Conservation (phyloP, 2,113 vertebrate species). For the Picathartes gymnocephalus region DNA sequence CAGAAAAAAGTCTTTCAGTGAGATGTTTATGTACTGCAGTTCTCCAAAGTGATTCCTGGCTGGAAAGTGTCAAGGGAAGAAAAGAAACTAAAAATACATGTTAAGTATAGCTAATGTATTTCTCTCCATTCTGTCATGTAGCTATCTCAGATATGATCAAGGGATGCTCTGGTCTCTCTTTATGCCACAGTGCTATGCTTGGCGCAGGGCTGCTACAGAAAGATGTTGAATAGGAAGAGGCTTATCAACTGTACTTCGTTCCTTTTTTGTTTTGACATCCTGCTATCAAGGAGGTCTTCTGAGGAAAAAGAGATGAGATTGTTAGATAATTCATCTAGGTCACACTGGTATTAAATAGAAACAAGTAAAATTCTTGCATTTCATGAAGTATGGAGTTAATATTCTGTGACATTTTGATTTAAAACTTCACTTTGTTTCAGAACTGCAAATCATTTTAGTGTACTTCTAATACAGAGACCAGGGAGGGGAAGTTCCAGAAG, state of each 20-base stretch:
- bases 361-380: neutral
- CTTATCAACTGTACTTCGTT: neutral
- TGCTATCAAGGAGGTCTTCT: neutral
- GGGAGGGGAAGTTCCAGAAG: neutral
- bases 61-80: neutral
- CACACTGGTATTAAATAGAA: neutral
- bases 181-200: neutral
- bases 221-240: neutral
- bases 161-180: neutral
- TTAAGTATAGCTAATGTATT: neutral
- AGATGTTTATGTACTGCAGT: neutral
- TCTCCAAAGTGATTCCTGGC: neutral
- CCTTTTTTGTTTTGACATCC: neutral
- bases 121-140: neutral
- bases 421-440: neutral
- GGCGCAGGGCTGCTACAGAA: neutral
- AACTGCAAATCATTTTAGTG: neutral
- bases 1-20: neutral
- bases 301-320: neutral
- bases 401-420: neutral
- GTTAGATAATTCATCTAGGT: neutral
- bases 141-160: neutral
- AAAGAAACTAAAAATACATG: neutral
- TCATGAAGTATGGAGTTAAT: neutral
- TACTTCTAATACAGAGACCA: neutral